Evolutionary conservation across 2,797 vertebrate genomes (phyloP), one percentile per base, ranked within the genome.

Genomic region (Chelon labrosus): DNA sequence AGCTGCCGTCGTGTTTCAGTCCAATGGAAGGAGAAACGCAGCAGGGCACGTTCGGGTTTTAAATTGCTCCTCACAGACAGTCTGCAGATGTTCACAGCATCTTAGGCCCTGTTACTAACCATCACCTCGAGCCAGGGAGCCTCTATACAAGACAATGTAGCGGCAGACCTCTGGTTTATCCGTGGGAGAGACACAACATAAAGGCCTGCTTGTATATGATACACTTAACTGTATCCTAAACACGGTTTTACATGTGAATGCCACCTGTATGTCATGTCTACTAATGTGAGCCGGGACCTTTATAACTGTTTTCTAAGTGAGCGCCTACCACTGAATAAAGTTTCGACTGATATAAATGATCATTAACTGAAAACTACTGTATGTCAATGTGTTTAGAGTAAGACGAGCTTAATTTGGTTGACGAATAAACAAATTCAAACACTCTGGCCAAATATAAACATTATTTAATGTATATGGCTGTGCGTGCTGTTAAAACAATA

Each of bases 51-150:
- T 75, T 80, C n/a, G 47, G 78, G 69, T 75, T 78, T 35, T 83
- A 82, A 90, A 92, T 89, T 80, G 83, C 82, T 86, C 86, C 75
- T 79, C 70, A 65, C 81, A 85, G 78, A 84, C 80, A 80, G 88
- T 75, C 75, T 75, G 88, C 91, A 93, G 90, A 91, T 91, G 90
- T 92, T 89, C 79, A 67, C 67, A 49, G 67, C 59, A 65, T 73
- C 70, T 70, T 70, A 51, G 0, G 58, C 20, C 69, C 73, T 74
- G 56, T 72, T 75, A 86, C 83, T 65, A 82, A 54, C 63, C 69
- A 7, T 80, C 75, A 64, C 25, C 35, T 70, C 2, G 35, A 50
- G 77, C 65, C 70, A 55, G 77, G 61, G 61, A 6, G 55, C 38
- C 50, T 79, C 11, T 35, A 41, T 50, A 50, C 52, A 22, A 2